Base-by-base conservation (phyloP, 1,140 invertebrate species). In the Argopecten irradians region DNA sequence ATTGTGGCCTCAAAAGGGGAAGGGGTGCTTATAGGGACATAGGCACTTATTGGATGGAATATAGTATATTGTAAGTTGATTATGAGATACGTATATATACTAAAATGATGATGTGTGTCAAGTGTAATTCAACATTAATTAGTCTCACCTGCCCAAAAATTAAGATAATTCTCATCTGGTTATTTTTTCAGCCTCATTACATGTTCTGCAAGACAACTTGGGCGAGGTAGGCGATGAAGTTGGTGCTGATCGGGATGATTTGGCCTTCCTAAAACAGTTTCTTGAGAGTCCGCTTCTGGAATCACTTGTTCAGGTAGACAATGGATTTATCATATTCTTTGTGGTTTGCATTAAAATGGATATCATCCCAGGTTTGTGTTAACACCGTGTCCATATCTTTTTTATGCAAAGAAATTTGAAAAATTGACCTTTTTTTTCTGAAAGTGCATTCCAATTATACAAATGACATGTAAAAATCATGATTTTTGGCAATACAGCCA, bases 241-340 rank as follows among this genome's bases (percentile, higher is more conserved):
- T 28, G 92, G 90, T 19, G 94, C 92, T 5, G 87, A 89, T 8
- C 82, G 92, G 85, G 84, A 84, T 35, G 94, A 94, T 34, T 88
- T 94, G 11, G 91, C 92, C 33, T 94, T 94, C 87, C 90, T 94
- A 5, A 91, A 89, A 87, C 85, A 91, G 8, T 91, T 94, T 34
- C 87, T 94, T 3, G 88, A 86, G 41, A 90, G 93, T 86, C 89
- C 89, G 32, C 28, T 90, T 14, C 33, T 94, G 22, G 90, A 93
- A 34, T 88, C 89, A 41, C 16, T 94, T 83, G 89, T 93, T 41
- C 90, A 94, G 90, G 94, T 94, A 87, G n/a, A 82, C 14, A 33
- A 13, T 82, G 11, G 14, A 13, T 34, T 71, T 28, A 9, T 8
- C 1, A n/a, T 36, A 43, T 1, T 83, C 14, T 34, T 41, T 36